Conservation (phyloP, 1,140 invertebrate species). For the Pectinophora gossypiella region DNA sequence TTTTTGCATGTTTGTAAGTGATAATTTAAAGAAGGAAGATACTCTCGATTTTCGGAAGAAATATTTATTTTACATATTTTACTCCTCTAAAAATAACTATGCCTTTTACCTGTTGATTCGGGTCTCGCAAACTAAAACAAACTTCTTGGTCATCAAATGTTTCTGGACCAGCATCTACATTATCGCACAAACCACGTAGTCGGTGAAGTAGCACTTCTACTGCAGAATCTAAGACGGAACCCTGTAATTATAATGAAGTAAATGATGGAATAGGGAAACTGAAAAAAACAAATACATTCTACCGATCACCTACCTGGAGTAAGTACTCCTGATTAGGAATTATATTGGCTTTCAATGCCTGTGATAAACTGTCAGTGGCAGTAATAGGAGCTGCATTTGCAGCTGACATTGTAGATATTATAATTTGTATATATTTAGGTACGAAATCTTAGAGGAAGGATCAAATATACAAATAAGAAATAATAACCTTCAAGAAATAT, state of each 20-base stretch:
- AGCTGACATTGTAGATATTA: slow-evolving; percentile 6
- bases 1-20: no score
- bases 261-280: background rate
- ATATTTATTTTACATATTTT: no score
- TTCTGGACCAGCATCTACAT: slow-evolving; percentile 93
- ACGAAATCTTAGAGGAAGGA: no score
- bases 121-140: slow-evolving; percentile 85
- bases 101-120: slow-evolving; percentile 69
- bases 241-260: slow-evolving; percentile 51
- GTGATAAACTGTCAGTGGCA: slow-evolving; percentile 85
- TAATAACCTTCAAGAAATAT: no score
- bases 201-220: slow-evolving; percentile 95
- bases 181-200: slow-evolving; percentile 94
- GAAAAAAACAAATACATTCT: slow-evolving; percentile 1
- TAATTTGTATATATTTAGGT: no score
- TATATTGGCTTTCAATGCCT: slow-evolving; percentile 88
- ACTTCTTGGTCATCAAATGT: slow-evolving; percentile 94
- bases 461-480: no score
- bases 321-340: slow-evolving; percentile 94
- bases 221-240: slow-evolving; percentile 92
- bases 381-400: slow-evolving; percentile 75
- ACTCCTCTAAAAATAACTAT: no score
- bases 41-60: no score
- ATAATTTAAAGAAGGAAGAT: no score
- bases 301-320: slow-evolving; percentile 77